Conservation (phyloP, 2,113 vertebrate genomes). For the Catharus minimus region DNA sequence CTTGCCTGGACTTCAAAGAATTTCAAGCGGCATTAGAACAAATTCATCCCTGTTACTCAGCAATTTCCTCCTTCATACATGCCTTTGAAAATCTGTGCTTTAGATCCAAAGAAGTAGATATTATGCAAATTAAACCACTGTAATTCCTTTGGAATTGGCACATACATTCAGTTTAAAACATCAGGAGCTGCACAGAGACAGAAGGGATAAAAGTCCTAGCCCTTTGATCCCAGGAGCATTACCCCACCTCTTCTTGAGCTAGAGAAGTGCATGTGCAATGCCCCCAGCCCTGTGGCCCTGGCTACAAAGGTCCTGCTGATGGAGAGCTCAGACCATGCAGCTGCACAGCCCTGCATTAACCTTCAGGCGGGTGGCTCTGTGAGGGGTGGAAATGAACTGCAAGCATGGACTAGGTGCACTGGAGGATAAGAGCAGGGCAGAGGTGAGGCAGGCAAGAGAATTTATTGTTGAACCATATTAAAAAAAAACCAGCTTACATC, state of each 20-base stretch:
- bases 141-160: slow-evolving; percentile 1
- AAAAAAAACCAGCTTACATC: neutral
- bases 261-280: neutral
- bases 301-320: neutral
- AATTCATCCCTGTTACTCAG: slow-evolving; percentile 33
- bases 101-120: neutral
- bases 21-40: neutral
- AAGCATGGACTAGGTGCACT: neutral
- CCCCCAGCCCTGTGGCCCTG: neutral
- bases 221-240: neutral
- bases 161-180: neutral
- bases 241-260: neutral
- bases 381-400: neutral
- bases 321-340: neutral
- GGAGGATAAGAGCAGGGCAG: neutral
- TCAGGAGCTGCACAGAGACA: neutral
- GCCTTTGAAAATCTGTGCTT: neutral
- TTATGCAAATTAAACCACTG: slow-evolving; percentile 25
- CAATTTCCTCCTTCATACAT: neutral
- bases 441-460: neutral
- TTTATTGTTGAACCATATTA: neutral
- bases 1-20: slow-evolving; percentile 33
- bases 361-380: neutral
- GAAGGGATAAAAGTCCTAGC: neutral
- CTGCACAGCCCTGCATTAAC: neutral